Base-by-base conservation (phyloP, 2,113 vertebrate species). In the Taurulus bubalis region DNA sequence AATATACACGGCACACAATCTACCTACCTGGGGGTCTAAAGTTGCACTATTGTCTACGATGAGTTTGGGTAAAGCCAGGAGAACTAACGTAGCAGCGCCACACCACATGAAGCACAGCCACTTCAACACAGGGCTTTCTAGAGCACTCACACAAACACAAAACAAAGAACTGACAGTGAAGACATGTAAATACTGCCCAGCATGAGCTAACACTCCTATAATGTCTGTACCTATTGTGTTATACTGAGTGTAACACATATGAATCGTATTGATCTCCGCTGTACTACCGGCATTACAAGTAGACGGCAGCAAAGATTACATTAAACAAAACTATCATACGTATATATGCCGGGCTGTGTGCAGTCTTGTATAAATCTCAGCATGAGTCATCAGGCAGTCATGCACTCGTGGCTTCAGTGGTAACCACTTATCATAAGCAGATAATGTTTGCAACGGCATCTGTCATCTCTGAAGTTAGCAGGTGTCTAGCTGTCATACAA, bases 91-190 rank as follows among this genome's bases (percentile, higher is more conserved):
- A 47, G 82, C 92, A 11, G 77, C 30, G 0, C 77, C 24, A 47
- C 42, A 70, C 94, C 94, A 95, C 32, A 64, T 55, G 67, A 93
- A 42, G 74, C 93, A 95, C 62, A 89, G 69, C 84, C 86, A 94
- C 92, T 94, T 95, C 80, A 95, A 68, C n/a, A 84, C 22, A 3
- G 91, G 87, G 58, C 30, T 90, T 76, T 92, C 93, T 95, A 62
- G 8, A 85, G 7, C 38, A 85, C 63, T 74, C 60, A 84, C 69
- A 75, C 75, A 80, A 59, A 75, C 32, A 60, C 45, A 77, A n/a
- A 64, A 60, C 32, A 60, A 22, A 67, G 7, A 82, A 68, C 8
- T 3, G 58, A 71, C 14, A 65, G 51, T 32, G 42, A 75, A 30
- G 20, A 71, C 26, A 64, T 1, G 0, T 3, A 26, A 15, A 75